Conservation (phyloP, 2,113 vertebrate genomes). For the Hippopotamus amphibius region DNA sequence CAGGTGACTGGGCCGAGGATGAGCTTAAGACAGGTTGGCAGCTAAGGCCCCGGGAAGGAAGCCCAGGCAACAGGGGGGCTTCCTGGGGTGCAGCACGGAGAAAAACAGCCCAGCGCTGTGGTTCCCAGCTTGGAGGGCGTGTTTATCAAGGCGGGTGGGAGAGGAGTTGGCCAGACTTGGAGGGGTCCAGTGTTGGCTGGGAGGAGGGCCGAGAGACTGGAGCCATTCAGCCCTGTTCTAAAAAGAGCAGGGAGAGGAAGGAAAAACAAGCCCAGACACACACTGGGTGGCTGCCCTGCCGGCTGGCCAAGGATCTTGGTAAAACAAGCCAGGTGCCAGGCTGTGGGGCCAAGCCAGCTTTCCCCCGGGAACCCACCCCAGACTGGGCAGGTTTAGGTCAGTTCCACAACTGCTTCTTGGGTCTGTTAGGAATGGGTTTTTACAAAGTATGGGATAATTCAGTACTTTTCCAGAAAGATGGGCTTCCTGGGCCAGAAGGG, state of each 20-base stretch:
- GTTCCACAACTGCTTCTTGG: background rate
- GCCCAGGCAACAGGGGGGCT: constrained; percentile 73
- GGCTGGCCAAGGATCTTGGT: constrained; percentile 76
- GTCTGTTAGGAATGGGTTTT: constrained; percentile 21
- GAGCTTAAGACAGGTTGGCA: constrained; percentile 69
- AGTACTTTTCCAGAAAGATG: constrained; percentile 77
- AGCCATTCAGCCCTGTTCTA: constrained; percentile 85
- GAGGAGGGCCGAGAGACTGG: constrained; percentile 79
- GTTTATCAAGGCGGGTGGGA: constrained; percentile 65
- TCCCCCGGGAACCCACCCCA: constrained; percentile 68
- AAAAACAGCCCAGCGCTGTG: constrained; percentile 31
- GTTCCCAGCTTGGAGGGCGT: constrained; percentile 32
- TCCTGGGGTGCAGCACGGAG: constrained; percentile 65
- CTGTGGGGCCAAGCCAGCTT: constrained; percentile 50
- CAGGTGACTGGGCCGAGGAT: constrained; percentile 70
- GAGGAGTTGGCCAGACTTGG: constrained; percentile 47
- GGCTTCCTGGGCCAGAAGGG: background rate
- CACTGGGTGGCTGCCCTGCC: constrained; percentile 86
- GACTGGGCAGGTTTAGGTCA: constrained; percentile 34
- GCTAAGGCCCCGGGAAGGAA: constrained; percentile 74
- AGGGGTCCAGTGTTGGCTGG: constrained; percentile 77
- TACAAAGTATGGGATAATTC: background rate
- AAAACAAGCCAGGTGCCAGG: constrained; percentile 73
- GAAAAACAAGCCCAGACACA: constrained; percentile 82
- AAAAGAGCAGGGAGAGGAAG: constrained; percentile 81